phyloP scores from a whole-genome alignment of 1,140 invertebrate species.

The Lethocerus indicus region DNA sequence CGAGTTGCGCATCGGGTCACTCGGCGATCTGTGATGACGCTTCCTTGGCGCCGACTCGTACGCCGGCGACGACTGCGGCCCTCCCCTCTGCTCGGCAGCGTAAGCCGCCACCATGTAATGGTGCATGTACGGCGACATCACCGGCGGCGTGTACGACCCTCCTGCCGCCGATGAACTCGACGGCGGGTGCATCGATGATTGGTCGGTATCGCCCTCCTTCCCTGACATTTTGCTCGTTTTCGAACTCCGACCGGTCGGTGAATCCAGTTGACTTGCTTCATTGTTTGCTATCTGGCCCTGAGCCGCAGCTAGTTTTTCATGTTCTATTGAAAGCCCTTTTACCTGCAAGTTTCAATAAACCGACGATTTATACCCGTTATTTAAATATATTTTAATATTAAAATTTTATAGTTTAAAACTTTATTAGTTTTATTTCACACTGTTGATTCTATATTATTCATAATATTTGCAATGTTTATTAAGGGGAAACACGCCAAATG shows the following conservation, averaged over 20 bases:
- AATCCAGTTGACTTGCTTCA: constrained; percentile 17
- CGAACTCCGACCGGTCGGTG: constrained; percentile 15
- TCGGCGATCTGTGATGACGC: constrained; percentile 26
- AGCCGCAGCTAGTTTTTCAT: constrained; percentile 51
- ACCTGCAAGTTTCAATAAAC: constrained; percentile 44
- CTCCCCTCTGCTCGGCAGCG: not conserved
- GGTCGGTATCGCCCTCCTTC: too few species aligned
- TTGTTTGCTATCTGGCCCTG: constrained; percentile 25
- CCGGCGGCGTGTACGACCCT: too few species aligned
- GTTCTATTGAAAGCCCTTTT: constrained; percentile 60
- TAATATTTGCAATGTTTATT: too few species aligned
- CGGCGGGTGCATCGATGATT: too few species aligned
- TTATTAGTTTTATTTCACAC: too few species aligned
- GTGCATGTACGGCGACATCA: constrained; percentile 26
- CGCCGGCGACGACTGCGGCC: not conserved
- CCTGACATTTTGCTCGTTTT: constrained; percentile 13
- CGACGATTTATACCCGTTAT: too few species aligned
- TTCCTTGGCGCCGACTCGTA: constrained; percentile 26
- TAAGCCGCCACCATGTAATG: constrained; percentile 17
- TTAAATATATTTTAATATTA: too few species aligned
- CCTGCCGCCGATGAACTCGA: too few species aligned
- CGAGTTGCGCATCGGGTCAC: constrained; percentile 30
- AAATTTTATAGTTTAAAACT: too few species aligned
- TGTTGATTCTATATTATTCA: too few species aligned
- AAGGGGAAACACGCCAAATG: too few species aligned